phyloP scores from a whole-genome alignment of 2,797 vertebrate genomes.

The Lepilemur septentrionalis region DNA sequence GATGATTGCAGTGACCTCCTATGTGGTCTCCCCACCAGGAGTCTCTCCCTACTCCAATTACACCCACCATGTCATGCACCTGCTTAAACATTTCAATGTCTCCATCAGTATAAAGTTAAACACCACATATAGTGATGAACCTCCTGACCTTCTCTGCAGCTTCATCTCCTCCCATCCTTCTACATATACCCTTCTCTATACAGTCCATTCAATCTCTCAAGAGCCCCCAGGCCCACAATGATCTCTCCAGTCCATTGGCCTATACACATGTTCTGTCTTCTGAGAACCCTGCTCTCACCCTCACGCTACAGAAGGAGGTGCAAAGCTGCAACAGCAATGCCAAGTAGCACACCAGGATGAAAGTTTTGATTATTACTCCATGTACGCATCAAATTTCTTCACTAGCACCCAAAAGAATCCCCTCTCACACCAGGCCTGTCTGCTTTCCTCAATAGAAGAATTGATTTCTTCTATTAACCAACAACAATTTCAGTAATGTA shows the following conservation, averaged over 20 bases:
- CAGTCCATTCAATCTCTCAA: background rate
- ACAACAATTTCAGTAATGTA: background rate
- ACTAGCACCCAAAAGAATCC: background rate
- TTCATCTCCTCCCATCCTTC: background rate
- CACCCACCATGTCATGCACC: background rate
- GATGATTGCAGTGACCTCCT: background rate
- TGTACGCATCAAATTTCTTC: background rate
- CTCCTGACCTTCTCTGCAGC: background rate
- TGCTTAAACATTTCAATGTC: background rate
- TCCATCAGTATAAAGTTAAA: background rate
- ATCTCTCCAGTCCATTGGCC: background rate
- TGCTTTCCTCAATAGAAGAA: background rate
- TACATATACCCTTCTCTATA: background rate
- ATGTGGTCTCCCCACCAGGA: background rate
- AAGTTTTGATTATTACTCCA: background rate
- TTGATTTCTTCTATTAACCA: background rate
- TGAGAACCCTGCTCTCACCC: background rate
- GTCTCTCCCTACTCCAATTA: background rate
- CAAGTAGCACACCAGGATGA: background rate
- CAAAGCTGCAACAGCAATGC: background rate
- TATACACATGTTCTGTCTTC: background rate
- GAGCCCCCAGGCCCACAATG: too few relatives aligned
- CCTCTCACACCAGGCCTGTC: background rate
- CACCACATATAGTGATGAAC: background rate
- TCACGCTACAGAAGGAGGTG: background rate